Evolutionary conservation across 2,113 vertebrate species (phyloP).

Genomic region (Cheilinus undulatus): DNA sequence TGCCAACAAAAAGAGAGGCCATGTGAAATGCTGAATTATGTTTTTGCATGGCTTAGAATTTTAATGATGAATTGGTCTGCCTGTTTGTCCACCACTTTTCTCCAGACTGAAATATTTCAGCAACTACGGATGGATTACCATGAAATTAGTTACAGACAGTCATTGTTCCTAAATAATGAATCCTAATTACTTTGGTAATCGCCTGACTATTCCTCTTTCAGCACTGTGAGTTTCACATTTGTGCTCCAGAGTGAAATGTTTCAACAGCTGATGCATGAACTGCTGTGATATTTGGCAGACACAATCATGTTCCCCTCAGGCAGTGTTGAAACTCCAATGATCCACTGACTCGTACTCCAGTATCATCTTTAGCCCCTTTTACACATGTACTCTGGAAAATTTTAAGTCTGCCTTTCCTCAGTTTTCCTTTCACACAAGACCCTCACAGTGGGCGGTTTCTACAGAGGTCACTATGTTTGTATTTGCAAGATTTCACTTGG

Average conservation of each 20-base stretch:
- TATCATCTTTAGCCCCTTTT: no score
- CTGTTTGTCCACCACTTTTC: neutral
- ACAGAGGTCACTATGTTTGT: no score
- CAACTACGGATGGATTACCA: neutral
- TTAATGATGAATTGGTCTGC: neutral
- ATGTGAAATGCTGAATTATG: neutral
- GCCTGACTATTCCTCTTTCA: neutral
- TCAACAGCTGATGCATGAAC: neutral
- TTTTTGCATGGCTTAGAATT: neutral
- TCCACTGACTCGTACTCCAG: no score
- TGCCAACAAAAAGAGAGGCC: neutral
- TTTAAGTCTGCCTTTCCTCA: no score
- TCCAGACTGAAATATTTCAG: neutral
- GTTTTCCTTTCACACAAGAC: no score
- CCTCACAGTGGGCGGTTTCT: no score
- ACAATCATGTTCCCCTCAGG: no score
- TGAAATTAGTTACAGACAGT: neutral
- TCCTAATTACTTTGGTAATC: neutral
- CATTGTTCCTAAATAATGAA: conserved; percentile 1
- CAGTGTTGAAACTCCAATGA: neutral
- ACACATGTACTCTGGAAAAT: no score
- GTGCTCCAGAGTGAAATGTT: neutral
- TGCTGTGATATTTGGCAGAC: no score
- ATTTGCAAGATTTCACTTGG: no score
- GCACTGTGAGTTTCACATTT: neutral